Base-by-base conservation (phyloP, 2,797 vertebrate species). In the Alca torda region DNA sequence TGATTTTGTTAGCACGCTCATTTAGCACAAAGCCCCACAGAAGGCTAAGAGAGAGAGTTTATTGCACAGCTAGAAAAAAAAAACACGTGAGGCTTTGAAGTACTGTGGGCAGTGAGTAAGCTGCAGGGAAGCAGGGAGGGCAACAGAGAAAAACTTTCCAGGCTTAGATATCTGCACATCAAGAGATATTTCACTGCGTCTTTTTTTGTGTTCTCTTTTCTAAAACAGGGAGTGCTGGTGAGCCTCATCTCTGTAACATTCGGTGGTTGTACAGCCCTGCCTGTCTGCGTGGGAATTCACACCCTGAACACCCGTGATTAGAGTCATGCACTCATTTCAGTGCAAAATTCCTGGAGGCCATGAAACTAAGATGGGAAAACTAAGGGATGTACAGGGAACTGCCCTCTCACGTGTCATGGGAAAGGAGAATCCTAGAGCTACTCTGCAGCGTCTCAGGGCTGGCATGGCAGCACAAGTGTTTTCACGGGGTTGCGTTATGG, bases 291-390 rank as follows among this genome's bases (percentile, higher is more conserved):
- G 75, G 81, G 72, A 95, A 94, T 85, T 68, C 74, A 87, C 61
- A 77, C 35, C 72, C 91, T 74, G 43, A 90, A 84, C 77, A 56
- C 56, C 53, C 15, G 0, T 69, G 30, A 51, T 2, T 48, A 78
- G 64, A 85, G 60, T 63, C 86, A 68, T 7, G 30, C n/a, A 37
- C 69, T 84, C 84, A 53, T 77, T 88, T 90, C 88, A 75, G 56
- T n/a, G 57, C 61, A 94, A 90, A 75, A 93, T 72, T 95, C 83
- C 87, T 80, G 88, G 37, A 96, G 83, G 92, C 78, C 72, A 69
- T 28, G 73, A 95, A 96, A 97, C 87, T 43, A 20, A 84, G 68
- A 74, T 70, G 68, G 65, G 15, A 68, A 89, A 56, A 67, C 69
- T 37, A 53, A 48, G 35, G 83, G 72, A 8, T 57, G 28, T 76